A percentile compares a stretch with the other conserved stretches of the same genome.
Conservation (phyloP, 2,888 invertebrate genomes). For the Calliscelio sp. region DNA sequence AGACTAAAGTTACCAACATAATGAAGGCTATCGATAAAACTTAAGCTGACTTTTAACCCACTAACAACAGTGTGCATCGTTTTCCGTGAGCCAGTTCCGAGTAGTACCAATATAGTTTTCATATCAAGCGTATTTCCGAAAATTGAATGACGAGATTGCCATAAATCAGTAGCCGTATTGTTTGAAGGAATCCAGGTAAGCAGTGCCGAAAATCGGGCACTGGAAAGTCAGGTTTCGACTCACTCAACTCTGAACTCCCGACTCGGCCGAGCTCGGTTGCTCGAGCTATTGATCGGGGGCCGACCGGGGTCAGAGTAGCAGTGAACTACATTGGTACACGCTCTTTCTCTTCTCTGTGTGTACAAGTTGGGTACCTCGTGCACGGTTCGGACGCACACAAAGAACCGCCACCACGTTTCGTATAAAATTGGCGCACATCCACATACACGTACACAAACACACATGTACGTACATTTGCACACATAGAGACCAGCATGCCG, state of each 20-base stretch:
- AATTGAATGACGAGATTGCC: background rate
- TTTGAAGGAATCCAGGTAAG: constrained; percentile 16
- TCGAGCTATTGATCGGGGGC: constrained; percentile 85
- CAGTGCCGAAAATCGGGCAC: constrained; percentile 53
- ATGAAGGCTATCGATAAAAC: constrained; percentile 10
- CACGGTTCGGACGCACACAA: constrained; percentile 33
- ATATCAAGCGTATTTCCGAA: background rate
- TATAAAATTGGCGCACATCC: too few relatives aligned
- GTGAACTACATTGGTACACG: constrained; percentile 84
- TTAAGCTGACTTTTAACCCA: background rate
- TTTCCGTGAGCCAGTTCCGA: background rate
- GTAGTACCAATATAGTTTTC: background rate
- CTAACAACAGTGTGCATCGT: background rate
- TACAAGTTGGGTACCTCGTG: constrained; percentile 60
- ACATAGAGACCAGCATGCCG: constrained; percentile 28
- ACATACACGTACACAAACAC: constrained; percentile 22
- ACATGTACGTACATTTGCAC: background rate
- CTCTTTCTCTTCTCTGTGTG: constrained; percentile 64
- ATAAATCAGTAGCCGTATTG: background rate
- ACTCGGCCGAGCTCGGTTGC: constrained; percentile 82
- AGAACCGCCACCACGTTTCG: background rate
- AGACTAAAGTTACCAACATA: constrained; percentile 1
- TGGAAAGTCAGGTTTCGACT: constrained; percentile 74
- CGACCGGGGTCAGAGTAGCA: constrained; percentile 85
- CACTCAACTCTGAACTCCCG: constrained; percentile 79